A percentile compares a stretch with the other conserved stretches of the same genome.
Conservation (phyloP, 2,797 vertebrate species). For the Hirundo rustica region DNA sequence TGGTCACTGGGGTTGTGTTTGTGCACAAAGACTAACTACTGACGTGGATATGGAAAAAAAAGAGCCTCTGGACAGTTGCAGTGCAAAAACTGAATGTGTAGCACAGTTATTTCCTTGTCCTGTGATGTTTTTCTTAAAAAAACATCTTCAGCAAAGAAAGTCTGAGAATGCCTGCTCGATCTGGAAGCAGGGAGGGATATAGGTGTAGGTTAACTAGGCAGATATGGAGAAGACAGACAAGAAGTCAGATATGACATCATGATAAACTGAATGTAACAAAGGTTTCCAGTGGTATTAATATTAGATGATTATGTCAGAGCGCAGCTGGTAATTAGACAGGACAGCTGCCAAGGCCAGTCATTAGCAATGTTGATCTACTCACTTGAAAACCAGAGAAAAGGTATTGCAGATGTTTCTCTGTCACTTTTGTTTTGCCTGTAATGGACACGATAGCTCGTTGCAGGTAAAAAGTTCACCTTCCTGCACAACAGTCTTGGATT, state of each 20-base stretch:
- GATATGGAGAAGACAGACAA: neutral
- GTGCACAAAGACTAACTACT: neutral
- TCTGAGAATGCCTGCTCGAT: neutral
- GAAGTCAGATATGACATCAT: conserved; percentile 44
- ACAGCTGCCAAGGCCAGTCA: conserved; percentile 26
- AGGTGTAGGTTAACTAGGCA: neutral
- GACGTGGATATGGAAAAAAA: neutral
- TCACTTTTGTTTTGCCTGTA: neutral
- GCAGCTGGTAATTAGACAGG: conserved; percentile 44
- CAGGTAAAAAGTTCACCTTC: conserved; percentile 30
- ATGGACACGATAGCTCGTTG: neutral
- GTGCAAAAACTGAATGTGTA: neutral
- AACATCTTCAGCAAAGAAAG: neutral
- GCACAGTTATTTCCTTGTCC: neutral
- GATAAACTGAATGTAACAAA: conserved; percentile 27
- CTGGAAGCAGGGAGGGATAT: neutral
- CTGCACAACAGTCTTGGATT: neutral
- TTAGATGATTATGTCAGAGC: conserved; percentile 10
- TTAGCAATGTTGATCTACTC: conserved; percentile 25
- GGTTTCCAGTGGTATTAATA: conserved; percentile 46
- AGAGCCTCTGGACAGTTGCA: neutral
- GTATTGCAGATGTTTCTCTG: conserved; percentile 39
- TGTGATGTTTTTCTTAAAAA: neutral
- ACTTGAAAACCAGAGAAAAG: neutral
- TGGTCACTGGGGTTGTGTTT: neutral